phyloP scores from a whole-genome alignment of 2,113 vertebrate genomes.

The Pycnonotus jocosus region DNA sequence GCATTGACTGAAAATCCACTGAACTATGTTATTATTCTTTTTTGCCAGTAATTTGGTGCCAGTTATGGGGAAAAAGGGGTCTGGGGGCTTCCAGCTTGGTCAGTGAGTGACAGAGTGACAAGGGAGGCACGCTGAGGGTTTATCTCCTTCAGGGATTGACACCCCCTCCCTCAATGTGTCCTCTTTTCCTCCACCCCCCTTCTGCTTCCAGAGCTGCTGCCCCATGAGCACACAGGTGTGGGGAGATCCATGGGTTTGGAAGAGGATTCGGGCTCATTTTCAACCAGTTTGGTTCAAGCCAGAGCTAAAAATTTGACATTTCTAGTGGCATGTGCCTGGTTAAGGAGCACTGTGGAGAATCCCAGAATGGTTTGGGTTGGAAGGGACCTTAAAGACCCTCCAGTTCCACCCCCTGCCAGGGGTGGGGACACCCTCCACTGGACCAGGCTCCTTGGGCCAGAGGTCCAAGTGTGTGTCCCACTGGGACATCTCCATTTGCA shows the following conservation, averaged over 20 bases:
- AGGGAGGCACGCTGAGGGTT: background rate
- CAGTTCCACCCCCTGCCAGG: background rate
- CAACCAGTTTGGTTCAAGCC: background rate
- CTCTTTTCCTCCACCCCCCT: background rate
- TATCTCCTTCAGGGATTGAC: background rate
- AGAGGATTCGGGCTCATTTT: background rate
- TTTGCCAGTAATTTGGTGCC: background rate
- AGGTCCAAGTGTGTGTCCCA: background rate
- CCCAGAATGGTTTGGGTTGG: background rate
- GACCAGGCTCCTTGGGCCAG: background rate
- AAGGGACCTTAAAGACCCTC: background rate
- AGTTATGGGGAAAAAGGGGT: background rate
- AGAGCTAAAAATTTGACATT: background rate
- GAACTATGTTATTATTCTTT: background rate
- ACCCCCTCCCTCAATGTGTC: background rate
- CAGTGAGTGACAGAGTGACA: background rate
- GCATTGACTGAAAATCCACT: fast-evolving
- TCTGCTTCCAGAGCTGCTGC: background rate
- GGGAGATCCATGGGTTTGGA: background rate
- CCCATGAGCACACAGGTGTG: background rate
- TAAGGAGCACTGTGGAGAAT: background rate
- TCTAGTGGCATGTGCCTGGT: background rate
- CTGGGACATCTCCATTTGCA: background rate
- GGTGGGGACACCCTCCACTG: background rate
- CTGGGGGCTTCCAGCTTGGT: background rate